A percentile compares a stretch with the other conserved stretches of the same genome.
phyloP scores from a whole-genome alignment of 2,797 vertebrate species.

The Calcarius lapponicus region DNA sequence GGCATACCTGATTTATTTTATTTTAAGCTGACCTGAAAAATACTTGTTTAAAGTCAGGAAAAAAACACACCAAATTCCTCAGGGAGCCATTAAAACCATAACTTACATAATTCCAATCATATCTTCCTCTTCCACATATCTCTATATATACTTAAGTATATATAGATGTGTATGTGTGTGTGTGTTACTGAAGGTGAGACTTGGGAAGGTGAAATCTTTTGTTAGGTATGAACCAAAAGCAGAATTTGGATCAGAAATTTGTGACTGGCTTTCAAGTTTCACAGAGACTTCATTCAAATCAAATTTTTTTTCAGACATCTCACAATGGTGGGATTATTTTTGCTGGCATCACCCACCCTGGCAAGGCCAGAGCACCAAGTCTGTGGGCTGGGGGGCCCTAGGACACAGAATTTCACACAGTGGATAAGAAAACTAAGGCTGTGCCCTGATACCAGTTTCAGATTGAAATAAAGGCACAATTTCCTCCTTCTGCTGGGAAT shows the following conservation, averaged over 20 bases:
- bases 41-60: not conserved
- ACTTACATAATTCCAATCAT: not conserved
- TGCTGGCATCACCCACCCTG: not conserved
- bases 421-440: fast-evolving
- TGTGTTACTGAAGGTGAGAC: not conserved
- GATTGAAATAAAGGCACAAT: not conserved
- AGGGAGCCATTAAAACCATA: constrained; percentile 7
- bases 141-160: not conserved
- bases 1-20: not conserved
- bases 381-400: no score
- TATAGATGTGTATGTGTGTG: not conserved
- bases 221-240: not conserved
- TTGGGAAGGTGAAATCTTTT: not conserved
- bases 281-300: not conserved
- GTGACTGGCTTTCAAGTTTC: not conserved
- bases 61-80: not conserved
- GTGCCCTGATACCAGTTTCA: not conserved
- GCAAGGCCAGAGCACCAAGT: fast-evolving
- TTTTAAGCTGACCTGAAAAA: constrained; percentile 16
- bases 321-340: fast-evolving
- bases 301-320: not conserved
- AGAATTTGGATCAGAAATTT: not conserved
- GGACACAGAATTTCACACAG: not conserved
- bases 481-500: not conserved
- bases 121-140: not conserved